Evolutionary conservation across 1,140 invertebrate species (phyloP).

Genomic region (Trichonephila inaurata): DNA sequence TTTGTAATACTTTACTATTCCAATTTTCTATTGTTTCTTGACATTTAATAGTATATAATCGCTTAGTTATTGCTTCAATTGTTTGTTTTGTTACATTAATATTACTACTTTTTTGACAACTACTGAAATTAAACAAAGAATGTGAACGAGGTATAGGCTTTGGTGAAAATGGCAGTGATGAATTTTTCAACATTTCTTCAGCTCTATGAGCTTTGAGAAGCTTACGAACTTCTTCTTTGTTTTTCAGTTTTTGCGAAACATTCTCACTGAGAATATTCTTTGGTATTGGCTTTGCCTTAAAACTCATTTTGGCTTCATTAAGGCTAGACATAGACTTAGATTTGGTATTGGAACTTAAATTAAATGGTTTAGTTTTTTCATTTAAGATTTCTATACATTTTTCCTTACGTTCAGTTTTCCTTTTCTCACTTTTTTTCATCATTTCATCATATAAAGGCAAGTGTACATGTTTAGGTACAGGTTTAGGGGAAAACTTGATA

Average conservation of each 20-base stretch:
- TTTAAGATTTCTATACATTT: conserved; percentile 37
- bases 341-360: neutral
- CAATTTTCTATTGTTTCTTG: conserved; percentile 50
- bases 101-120: neutral
- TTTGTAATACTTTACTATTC: conserved; percentile 54
- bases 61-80: conserved; percentile 40
- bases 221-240: conserved; percentile 64
- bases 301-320: neutral
- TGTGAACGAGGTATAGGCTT: conserved; percentile 19
- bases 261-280: conserved; percentile 49
- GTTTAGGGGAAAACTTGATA: conserved; percentile 25
- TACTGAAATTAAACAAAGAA: conserved; percentile 3
- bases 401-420: conserved; percentile 57
- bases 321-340: neutral
- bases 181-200: conserved; percentile 49
- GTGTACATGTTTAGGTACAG: conserved; percentile 62
- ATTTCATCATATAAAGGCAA: conserved; percentile 66
- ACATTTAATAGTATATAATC: conserved; percentile 56
- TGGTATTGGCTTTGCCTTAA: conserved; percentile 71
- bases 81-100: conserved; percentile 20
- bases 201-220: conserved; percentile 56
- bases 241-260: conserved; percentile 46
- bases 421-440: conserved; percentile 17
- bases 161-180: conserved; percentile 47
- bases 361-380: conserved; percentile 49